Conservation (phyloP, 2,797 vertebrate genomes). For the Coccyzus lansbergi region DNA sequence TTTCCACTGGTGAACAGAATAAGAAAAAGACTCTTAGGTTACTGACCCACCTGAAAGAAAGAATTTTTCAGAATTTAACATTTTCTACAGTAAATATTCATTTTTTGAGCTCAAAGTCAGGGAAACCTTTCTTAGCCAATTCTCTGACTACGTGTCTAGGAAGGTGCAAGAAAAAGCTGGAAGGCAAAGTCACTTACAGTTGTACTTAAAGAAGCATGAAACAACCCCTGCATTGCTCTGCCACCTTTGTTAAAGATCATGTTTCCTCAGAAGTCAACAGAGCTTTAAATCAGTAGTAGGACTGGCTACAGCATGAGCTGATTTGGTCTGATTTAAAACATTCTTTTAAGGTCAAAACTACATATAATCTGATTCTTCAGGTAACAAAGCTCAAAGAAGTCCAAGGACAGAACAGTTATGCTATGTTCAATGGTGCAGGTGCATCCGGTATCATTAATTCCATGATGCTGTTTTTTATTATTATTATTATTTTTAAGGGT, state of each 20-base stretch:
- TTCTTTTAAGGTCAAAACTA: not conserved
- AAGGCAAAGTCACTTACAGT: not conserved
- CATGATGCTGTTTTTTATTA: not conserved
- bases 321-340: not conserved
- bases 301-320: not conserved
- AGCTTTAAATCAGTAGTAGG: not conserved
- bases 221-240: too few species aligned
- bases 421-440: rapidly evolving
- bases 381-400: not conserved
- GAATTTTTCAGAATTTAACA: not conserved
- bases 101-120: not conserved
- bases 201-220: not conserved
- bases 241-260: not conserved
- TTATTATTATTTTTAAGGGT: not conserved
- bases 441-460: rapidly evolving
- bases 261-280: not conserved
- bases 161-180: not conserved
- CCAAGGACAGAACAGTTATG: not conserved
- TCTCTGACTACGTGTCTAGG: not conserved
- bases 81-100: not conserved
- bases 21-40: not conserved
- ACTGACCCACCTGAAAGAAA: not conserved
- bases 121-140: not conserved
- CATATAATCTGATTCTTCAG: not conserved
- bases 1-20: too few species aligned